Percentiles rank a stretch among this genome's conserved stretches.
These are phyloP conservation scores for Notamacropus eugenii DNA, from an alignment of 2,797 vertebrate genomes.

Conservation along the genomic window DNA sequence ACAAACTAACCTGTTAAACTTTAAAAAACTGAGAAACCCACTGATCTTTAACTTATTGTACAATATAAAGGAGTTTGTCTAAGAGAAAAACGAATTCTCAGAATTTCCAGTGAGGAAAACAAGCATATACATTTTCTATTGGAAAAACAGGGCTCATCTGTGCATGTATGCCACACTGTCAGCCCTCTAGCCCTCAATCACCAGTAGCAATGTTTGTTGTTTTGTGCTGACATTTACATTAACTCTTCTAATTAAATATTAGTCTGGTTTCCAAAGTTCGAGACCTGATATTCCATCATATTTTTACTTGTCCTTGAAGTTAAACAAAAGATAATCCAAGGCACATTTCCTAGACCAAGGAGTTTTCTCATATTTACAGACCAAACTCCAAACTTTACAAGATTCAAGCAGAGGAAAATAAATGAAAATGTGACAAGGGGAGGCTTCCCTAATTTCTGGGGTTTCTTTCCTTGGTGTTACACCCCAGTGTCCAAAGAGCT, in stretches of 20 bases:
- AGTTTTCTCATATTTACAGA: constrained; percentile 12
- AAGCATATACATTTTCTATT: constrained; percentile 9
- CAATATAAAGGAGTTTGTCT: constrained; percentile 18
- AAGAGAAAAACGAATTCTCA: constrained; percentile 37
- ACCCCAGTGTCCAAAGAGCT: background rate
- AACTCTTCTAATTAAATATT: constrained; percentile 44
- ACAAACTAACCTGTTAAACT: constrained; percentile 26
- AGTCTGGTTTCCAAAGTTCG: constrained; percentile 39
- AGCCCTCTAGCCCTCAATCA: constrained; percentile 59
- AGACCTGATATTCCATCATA: background rate
- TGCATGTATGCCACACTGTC: background rate
- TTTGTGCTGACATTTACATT: constrained; percentile 18
- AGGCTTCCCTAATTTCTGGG: background rate
- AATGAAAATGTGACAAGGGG: background rate
- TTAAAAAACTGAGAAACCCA: background rate
- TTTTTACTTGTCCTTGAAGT: background rate
- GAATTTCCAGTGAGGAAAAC: constrained; percentile 70
- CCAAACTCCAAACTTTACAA: constrained; percentile 22
- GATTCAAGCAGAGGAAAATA: constrained; percentile 11
- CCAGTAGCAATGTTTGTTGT: background rate
- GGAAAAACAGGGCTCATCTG: constrained; percentile 53
- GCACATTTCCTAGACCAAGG: background rate
- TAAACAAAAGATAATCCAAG: constrained; percentile 19
- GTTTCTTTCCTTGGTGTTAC: background rate
- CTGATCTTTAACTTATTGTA: background rate